Base-by-base conservation (phyloP, 2,113 vertebrate species). In the Geococcyx californianus region DNA sequence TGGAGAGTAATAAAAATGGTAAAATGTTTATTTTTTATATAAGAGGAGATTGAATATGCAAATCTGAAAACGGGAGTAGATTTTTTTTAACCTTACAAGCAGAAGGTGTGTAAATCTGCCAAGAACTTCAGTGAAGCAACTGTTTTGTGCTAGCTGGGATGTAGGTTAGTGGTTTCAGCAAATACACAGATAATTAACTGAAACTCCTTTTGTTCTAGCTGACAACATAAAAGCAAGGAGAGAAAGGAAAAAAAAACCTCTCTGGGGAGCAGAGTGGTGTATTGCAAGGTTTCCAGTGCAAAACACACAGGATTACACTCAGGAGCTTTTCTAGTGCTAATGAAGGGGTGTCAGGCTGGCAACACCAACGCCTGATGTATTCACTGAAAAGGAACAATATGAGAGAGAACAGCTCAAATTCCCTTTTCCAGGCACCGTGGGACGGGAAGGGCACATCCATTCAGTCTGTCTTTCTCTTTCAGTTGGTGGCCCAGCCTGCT, bases 121-220 rank as follows among this genome's bases (percentile, higher is more conserved):
- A 90, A 89, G 73, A 89, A 55, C 47, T 89, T 92, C 88, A 93
- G 81, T 88, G 66, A 90, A 85, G 88, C 82, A 84, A 86, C 68
- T 84, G 90, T 80, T 95, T 90, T 7, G 4, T 52, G 23, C 72
- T 77, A 72, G 49, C 68, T 84, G 26, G 68, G 59, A 94, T 87
- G 86, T 95, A 88, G 85, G 90, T 96, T 93, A 96, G 90, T 84
- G 90, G 72, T 88, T 93, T 88, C 90, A 94, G 87, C 88, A 94
- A 90, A 96, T 40, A 93, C 64, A 63, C 42, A 83, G 75, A 74
- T 94, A 93, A 97, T 94, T 95, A 96, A 73, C 75, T 70, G 72
- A 86, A 89, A 55, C 42, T 93, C 45, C 94, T 91, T 96, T 96
- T 96, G 84, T 95, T 96, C 85, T 94, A 55, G 47, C 79, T 12